Base-by-base conservation (phyloP, 2,888 invertebrate genomes). In the Scaptomyza reducta region DNA sequence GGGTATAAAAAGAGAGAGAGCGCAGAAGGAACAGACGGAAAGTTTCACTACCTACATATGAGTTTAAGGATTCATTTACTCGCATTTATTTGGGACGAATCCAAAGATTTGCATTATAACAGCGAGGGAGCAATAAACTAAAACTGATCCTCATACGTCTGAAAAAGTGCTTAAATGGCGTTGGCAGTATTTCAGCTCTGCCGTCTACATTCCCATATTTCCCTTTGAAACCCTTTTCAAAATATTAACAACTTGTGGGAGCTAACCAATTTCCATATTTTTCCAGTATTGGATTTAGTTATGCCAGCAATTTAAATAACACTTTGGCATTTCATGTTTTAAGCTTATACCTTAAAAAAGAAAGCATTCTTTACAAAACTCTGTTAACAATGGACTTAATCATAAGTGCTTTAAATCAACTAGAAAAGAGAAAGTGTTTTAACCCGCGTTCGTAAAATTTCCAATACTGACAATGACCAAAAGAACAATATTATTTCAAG, bases 191-290 rank as follows among this genome's bases (percentile, higher is more conserved):
- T 40, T 40, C 10, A 16, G 16, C 40, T 22, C 22, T 18, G 25
- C 60, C 60, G 82, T 84, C 71, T 79, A 71, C 67, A 63, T 74
- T 74, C 62, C 55, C 78, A 81, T 78, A 84, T 81, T 53, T 33
- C 29, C 64, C 6, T 14, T 38, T 25, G 29, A n/a, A 69, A 84
- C 84, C 74, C 84, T 77, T 78, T 38, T n/a, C 9, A 14, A 45
- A 57, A 63, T 47, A 51, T 55, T 55, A 35, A 56, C 29, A 73
- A 70, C 35, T 73, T 62, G 55, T 11, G 7, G 14, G 7, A 56
- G 51, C 38, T 31, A 49, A 56, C 10, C 46, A 40, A 54, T 54
- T 53, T 71, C 38, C 14, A 44, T n/a, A 31, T 53, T 49, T 44
- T 50, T 31, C 6, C 45, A 51, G 31, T 13, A 33, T n/a, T 27